Evolutionary conservation across 2,797 vertebrate genomes (phyloP), one percentile per base, ranked within the genome.

Genomic region (Epinephelus malabaricus): DNA sequence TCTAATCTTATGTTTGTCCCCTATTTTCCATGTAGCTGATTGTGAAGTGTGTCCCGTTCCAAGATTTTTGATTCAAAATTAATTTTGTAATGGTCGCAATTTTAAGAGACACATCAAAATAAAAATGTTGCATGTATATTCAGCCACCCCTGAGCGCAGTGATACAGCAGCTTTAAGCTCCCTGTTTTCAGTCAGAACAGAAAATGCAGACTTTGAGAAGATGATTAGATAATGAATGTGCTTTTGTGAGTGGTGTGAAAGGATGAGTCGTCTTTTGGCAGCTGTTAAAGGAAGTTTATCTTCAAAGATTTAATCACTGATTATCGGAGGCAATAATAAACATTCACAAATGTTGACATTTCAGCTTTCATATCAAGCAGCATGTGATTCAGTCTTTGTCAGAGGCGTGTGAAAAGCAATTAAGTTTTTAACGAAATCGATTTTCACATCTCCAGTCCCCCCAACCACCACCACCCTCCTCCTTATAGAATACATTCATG

Each of bases 401-500:
- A 73, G 63, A 73, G 56, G 53, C 47, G 50, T 82, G 82, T 88
- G 80, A 91, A 85, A 86, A 82, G 81, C 87, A 90, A 90, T 92
- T 88, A 88, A 30, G 62, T 53, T 84, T 69, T 85, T 66, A 84
- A 81, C 59, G 23, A 69, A 84, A 84, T 66, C n/a, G 19, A 81
- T 80, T 81, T 83, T 85, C 34, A 4, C 67, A 72, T 89, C 76
- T 83, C 50, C 18, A 47, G 50, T 21, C 23, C 23, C 46, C 43
- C 25, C 25, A 27, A 27, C 25, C 5, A 30, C 27, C 27, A 25
- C 13, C 53, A 15, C n/a, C 61, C 23, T 30, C 27, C 69, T 38
- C 13, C 15, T 19, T 64, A 38, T 40, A 67, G 66, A 65, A 59
- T 64, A 78, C 49, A 62, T 62, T 66, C 18, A 55, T 43, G 58